A percentile compares a stretch with the other conserved stretches of the same genome.
phyloP scores from a whole-genome alignment of 2,888 invertebrate species.

The Ceramica pisi region DNA sequence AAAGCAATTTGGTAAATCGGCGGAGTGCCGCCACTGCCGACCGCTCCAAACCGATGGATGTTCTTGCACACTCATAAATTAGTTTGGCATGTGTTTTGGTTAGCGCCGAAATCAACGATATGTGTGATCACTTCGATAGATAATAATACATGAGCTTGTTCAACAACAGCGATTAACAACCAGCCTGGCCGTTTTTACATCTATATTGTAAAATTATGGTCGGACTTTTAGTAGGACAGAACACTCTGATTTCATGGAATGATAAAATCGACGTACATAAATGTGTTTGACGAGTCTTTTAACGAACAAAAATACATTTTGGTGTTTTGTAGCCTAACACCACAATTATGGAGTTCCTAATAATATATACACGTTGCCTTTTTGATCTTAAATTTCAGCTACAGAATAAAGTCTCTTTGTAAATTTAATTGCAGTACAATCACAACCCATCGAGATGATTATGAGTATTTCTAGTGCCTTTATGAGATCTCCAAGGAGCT shows the following conservation, averaged over 20 bases:
- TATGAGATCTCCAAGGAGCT: neutral
- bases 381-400: neutral
- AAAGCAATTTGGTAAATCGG: slow-evolving; percentile 75
- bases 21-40: slow-evolving; percentile 57
- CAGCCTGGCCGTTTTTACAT: slow-evolving; percentile 25
- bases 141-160: slow-evolving; percentile 43
- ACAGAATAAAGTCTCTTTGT: neutral
- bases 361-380: neutral
- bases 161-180: slow-evolving; percentile 26
- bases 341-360: neutral
- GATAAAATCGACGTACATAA: slow-evolving; percentile 32
- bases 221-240: slow-evolving; percentile 12
- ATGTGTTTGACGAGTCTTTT: slow-evolving; percentile 36
- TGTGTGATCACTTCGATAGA: slow-evolving; percentile 61
- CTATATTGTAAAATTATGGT: slow-evolving; percentile 24
- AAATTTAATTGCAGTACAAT: neutral
- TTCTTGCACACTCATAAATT: slow-evolving; percentile 73
- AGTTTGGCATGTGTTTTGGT: slow-evolving; percentile 66
- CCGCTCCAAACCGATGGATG: slow-evolving; percentile 68
- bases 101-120: slow-evolving; percentile 65
- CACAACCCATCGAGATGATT: neutral
- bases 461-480: neutral
- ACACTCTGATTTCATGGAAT: slow-evolving; percentile 37
- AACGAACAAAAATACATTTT: slow-evolving; percentile 22
- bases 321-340: neutral